Evolutionary conservation across 2,888 invertebrate genomes (phyloP).

Genomic region (Eulithis prunata): DNA sequence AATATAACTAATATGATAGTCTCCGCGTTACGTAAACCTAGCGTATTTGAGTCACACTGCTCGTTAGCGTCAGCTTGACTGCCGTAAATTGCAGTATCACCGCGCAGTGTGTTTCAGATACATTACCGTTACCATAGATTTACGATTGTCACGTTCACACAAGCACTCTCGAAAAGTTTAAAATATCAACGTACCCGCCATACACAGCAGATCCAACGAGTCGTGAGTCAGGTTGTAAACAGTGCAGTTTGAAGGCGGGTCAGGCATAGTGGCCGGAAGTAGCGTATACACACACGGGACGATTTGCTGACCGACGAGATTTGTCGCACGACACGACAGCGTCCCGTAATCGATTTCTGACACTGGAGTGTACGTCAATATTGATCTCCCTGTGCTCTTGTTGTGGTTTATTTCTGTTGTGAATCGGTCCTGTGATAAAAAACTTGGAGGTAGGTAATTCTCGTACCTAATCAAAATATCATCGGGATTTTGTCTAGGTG

Average conservation of each 20-base stretch:
- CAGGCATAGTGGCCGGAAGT: slow-evolving; percentile 90
- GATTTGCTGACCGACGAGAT: slow-evolving; percentile 88
- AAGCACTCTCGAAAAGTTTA: background rate
- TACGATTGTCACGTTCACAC: no score
- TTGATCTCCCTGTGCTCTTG: slow-evolving; percentile 77
- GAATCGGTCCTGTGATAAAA: slow-evolving; percentile 79
- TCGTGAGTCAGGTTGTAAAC: slow-evolving; percentile 91
- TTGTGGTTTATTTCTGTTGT: slow-evolving; percentile 62
- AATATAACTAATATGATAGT: no score
- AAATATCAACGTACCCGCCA: slow-evolving; percentile 70
- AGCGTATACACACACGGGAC: slow-evolving; percentile 90
- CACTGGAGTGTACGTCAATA: slow-evolving; percentile 91
- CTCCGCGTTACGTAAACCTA: no score
- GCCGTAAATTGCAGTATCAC: no score
- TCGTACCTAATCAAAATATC: no score
- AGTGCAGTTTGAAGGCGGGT: slow-evolving; percentile 91
- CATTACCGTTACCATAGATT: no score
- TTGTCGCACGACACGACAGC: slow-evolving; percentile 89
- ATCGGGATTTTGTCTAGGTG: no score
- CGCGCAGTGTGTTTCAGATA: no score
- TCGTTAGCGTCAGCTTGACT: no score
- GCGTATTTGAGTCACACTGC: no score
- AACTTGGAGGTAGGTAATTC: no score
- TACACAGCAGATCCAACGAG: slow-evolving; percentile 89
- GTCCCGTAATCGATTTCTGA: slow-evolving; percentile 92